Evolutionary conservation across 2,797 vertebrate species (phyloP).

Genomic region (Labeo calbasu): DNA sequence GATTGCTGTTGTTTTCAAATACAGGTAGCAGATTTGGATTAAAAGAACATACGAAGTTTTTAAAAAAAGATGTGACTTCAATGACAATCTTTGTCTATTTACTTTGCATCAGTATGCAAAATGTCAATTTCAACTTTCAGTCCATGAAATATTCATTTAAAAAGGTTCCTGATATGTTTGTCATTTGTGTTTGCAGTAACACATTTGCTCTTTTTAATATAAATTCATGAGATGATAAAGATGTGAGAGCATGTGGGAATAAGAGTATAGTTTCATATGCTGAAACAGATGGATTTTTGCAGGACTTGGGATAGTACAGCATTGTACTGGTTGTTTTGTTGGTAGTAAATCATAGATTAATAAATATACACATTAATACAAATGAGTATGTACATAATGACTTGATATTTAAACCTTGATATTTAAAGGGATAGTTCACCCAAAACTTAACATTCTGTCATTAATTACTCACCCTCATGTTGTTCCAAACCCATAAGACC

Average conservation of each 20-base stretch:
- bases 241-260: not conserved
- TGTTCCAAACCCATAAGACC: no score
- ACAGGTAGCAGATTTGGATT: no score
- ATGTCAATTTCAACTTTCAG: not conserved
- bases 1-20: not conserved
- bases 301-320: not conserved
- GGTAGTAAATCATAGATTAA: no score
- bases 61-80: not conserved
- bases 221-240: conserved; percentile 12
- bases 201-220: not conserved
- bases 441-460: no score
- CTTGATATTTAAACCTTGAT: no score
- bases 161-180: not conserved
- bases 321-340: conserved; percentile 2
- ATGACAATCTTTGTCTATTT: not conserved
- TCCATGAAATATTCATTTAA: conserved; percentile 5
- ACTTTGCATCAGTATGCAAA: not conserved
- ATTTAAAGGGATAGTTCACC: not conserved
- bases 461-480: no score
- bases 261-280: not conserved
- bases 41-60: not conserved
- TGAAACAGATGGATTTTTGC: no score
- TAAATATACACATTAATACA: not conserved
- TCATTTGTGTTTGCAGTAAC: not conserved
- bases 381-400: not conserved